Conservation (phyloP, 2,888 invertebrate genomes). For the Zonitis immaculata region DNA sequence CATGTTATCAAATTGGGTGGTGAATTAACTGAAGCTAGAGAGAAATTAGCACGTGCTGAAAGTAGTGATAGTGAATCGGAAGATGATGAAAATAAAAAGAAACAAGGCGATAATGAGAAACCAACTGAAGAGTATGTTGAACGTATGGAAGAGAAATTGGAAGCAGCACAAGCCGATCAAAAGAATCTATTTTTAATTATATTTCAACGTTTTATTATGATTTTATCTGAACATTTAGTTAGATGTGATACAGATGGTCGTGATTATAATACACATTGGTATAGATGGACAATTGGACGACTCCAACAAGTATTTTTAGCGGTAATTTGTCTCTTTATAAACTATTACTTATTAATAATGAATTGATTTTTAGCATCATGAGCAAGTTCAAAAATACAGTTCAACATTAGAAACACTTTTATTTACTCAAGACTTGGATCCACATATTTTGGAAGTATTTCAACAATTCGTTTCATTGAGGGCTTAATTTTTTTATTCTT, state of each 20-base stretch:
- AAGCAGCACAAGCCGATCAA: constrained; percentile 93
- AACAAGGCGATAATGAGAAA: constrained; percentile 52
- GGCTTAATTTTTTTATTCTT: constrained; percentile 51
- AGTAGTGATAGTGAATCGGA: constrained; percentile 79
- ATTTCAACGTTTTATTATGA: constrained; percentile 97
- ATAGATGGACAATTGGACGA: constrained; percentile 90
- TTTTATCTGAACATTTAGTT: constrained; percentile 92
- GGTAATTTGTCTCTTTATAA: constrained; percentile 54
- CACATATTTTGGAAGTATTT: constrained; percentile 94
- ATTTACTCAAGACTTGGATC: constrained; percentile 94
- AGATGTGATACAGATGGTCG: constrained; percentile 89
- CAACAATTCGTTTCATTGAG: constrained; percentile 93
- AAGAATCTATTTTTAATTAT: constrained; percentile 95
- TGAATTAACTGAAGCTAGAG: constrained; percentile 80
- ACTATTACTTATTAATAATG: constrained; percentile 5
- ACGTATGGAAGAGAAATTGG: constrained; percentile 91
- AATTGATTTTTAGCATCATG: constrained; percentile 74
- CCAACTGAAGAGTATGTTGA: constrained; percentile 84
- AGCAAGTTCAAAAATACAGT: constrained; percentile 96
- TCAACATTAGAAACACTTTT: constrained; percentile 90
- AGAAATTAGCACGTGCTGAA: constrained; percentile 79
- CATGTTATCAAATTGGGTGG: constrained; percentile 80
- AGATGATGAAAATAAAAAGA: constrained; percentile 47
- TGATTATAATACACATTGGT: constrained; percentile 93
- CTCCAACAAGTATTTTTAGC: constrained; percentile 91